phyloP scores from a whole-genome alignment of 2,888 invertebrate genomes.

The Gastrophysa polygoni region DNA sequence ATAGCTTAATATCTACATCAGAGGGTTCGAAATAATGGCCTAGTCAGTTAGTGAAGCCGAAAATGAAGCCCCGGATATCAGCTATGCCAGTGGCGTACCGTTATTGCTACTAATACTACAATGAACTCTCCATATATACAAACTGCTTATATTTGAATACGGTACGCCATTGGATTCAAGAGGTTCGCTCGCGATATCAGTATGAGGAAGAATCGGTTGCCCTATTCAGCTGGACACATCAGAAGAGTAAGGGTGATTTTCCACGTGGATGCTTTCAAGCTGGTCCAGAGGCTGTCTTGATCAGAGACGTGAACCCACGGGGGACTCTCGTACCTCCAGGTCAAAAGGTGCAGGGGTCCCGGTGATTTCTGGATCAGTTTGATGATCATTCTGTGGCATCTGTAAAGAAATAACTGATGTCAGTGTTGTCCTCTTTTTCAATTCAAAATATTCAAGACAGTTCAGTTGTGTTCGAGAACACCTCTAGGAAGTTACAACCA shows the following conservation, averaged over 20 bases:
- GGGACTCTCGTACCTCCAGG: slow-evolving; percentile 51
- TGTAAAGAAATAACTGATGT: slow-evolving; percentile 26
- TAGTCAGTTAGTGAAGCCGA: slow-evolving; percentile 33
- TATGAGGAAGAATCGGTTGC: slow-evolving; percentile 31
- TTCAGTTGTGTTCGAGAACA: too few species aligned
- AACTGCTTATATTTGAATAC: slow-evolving; percentile 34
- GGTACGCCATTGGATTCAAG: slow-evolving; percentile 29
- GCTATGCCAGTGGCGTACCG: slow-evolving; percentile 25
- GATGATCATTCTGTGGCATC: slow-evolving; percentile 21
- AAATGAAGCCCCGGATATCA: slow-evolving; percentile 27
- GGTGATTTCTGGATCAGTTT: slow-evolving; percentile 29
- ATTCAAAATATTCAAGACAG: too few species aligned
- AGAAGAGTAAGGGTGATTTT: slow-evolving; percentile 35
- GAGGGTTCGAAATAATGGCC: slow-evolving; percentile 45
- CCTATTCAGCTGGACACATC: slow-evolving; percentile 46
- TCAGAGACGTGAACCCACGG: slow-evolving; percentile 43
- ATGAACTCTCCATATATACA: slow-evolving; percentile 54
- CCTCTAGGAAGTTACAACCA: too few species aligned
- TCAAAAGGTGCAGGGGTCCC: slow-evolving; percentile 49
- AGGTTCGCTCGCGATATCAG: slow-evolving; percentile 10
- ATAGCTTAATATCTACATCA: slow-evolving; percentile 45
- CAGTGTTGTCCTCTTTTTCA: too few species aligned
- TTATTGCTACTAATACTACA: slow-evolving; percentile 34
- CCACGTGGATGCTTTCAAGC: slow-evolving; percentile 35
- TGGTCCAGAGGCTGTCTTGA: slow-evolving; percentile 46